Percentiles rank a stretch among this genome's conserved stretches.
These are phyloP conservation scores for Poeciliopsis retropinna DNA, from an alignment of 2,113 vertebrate species.

Conservation along the genomic window DNA sequence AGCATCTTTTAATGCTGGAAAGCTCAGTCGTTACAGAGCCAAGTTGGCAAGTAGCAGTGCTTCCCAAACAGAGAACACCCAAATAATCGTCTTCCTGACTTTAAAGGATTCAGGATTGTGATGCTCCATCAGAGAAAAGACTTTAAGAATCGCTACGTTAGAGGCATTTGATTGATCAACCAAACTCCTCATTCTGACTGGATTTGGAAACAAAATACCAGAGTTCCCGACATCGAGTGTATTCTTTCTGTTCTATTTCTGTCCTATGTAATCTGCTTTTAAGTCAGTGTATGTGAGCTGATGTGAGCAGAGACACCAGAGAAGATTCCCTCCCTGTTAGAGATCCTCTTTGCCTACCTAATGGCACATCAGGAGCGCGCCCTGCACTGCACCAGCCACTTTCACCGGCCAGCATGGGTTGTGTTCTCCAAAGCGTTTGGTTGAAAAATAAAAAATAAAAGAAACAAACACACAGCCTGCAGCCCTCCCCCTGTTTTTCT, in stretches of 20 bases:
- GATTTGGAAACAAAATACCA: not conserved
- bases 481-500: conserved; percentile 22
- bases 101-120: not conserved
- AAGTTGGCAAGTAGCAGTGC: not conserved
- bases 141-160: no score
- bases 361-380: conserved; percentile 59
- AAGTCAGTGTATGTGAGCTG: conserved; percentile 9
- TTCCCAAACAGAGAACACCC: not conserved
- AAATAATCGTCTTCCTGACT: not conserved
- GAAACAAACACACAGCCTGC: not conserved
- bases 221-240: not conserved
- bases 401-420: conserved; percentile 65
- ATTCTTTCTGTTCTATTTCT: conserved; percentile 11
- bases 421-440: conserved; percentile 55
- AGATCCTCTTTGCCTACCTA: conserved; percentile 43
- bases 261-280: conserved; percentile 27
- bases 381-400: conserved; percentile 74
- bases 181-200: not conserved
- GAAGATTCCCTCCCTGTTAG: conserved; percentile 12
- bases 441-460: conserved; percentile 1
- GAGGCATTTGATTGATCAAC: not conserved
- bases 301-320: not conserved
- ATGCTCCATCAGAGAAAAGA: not conserved
- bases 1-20: not conserved
- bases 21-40: no score